A percentile compares a stretch with the other conserved stretches of the same genome.
phyloP scores from a whole-genome alignment of 2,888 invertebrate species.

The Peribatodes rhomboidaria region DNA sequence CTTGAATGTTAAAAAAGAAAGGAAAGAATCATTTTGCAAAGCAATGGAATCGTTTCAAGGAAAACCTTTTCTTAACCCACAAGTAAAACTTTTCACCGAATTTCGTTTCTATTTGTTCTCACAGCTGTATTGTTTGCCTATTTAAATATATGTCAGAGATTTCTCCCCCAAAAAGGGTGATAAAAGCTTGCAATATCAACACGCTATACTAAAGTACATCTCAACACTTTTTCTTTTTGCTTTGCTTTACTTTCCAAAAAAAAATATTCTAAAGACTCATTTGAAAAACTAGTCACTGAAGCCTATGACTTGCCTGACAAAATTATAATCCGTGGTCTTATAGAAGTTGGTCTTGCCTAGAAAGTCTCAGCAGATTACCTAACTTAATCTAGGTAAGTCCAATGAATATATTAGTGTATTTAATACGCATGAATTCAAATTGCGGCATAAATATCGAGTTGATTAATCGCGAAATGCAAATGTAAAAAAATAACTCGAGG shows the following conservation, averaged over 20 bases:
- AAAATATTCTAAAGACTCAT: background rate
- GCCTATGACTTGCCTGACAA: background rate
- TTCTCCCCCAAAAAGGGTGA: conserved; percentile 81
- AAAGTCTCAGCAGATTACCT: background rate
- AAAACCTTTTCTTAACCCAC: conserved; percentile 40
- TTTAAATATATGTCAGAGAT: conserved; percentile 85
- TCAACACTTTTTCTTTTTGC: conserved; percentile 67
- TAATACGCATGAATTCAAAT: conserved; percentile 51
- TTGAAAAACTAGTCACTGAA: background rate
- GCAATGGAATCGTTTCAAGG: conserved; percentile 11
- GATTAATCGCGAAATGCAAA: conserved; percentile 76
- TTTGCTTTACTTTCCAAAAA: conserved; percentile 53
- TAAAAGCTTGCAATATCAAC: conserved; percentile 84
- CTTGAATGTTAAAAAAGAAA: background rate
- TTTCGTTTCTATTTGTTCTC: conserved; percentile 71
- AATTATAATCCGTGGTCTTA: background rate
- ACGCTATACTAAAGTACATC: conserved; percentile 80
- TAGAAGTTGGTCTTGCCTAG: background rate
- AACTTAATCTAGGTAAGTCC: conserved; percentile 6
- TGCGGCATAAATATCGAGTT: conserved; percentile 63
- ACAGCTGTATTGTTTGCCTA: conserved; percentile 77
- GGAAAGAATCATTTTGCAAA: conserved; percentile 13
- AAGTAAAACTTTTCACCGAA: conserved; percentile 56
- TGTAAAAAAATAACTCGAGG: conserved; percentile 71
- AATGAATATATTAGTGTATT: conserved; percentile 44